phyloP scores from a whole-genome alignment of 2,113 vertebrate species.

The Calypte anna region DNA sequence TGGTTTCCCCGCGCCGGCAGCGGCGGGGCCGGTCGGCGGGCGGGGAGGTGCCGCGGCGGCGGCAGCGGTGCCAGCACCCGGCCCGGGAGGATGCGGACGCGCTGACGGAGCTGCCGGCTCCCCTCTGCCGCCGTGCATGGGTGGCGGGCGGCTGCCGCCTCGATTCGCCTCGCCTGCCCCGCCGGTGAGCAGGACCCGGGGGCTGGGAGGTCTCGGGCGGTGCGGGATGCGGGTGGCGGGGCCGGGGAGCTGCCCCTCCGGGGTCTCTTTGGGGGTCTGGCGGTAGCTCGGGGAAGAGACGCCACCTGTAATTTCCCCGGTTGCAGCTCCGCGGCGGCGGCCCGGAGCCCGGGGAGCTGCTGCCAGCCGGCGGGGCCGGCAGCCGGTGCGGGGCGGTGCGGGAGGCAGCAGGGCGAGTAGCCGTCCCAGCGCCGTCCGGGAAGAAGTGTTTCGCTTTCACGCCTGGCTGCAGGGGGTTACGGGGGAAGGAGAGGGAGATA shows the following conservation, averaged over 20 bases:
- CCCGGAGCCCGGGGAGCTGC: neutral
- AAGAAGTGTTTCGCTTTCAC: neutral
- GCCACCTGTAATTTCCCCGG: neutral
- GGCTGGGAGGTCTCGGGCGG: neutral
- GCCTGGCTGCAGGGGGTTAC: neutral
- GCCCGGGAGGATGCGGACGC: neutral
- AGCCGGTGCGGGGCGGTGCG: neutral
- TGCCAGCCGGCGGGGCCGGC: neutral
- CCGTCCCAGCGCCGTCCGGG: neutral
- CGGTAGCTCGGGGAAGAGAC: too few species aligned
- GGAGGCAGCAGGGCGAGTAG: neutral
- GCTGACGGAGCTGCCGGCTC: neutral
- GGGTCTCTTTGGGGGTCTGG: neutral
- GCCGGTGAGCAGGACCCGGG: neutral
- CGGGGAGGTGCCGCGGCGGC: neutral
- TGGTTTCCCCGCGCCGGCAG: neutral
- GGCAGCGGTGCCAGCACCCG: neutral
- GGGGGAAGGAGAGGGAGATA: neutral
- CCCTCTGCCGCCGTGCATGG: slow-evolving; percentile 23
- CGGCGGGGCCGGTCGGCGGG: neutral
- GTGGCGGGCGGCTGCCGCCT: slow-evolving; percentile 8
- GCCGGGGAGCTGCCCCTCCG: neutral
- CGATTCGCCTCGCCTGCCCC: neutral
- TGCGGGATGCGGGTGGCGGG: neutral
- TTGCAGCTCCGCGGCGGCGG: neutral